These are phyloP conservation scores for Epirrita christyi DNA, from an alignment of 2,888 invertebrate species.

Conservation along the genomic window DNA sequence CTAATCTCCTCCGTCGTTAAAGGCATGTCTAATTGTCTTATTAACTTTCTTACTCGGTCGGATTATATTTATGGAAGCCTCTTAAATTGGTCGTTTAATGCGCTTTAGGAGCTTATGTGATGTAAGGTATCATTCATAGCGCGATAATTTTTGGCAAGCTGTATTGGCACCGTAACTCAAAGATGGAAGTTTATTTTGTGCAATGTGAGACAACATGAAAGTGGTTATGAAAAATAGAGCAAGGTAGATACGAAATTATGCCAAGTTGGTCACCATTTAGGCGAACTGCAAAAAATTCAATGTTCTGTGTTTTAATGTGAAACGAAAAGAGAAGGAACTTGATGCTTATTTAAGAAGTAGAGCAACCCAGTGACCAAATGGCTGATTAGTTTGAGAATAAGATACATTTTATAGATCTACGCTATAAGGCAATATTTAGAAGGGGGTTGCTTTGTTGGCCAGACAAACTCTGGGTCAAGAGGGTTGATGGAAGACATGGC, in stretches of 20 bases:
- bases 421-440: no score
- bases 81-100: constrained; percentile 45
- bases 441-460: no score
- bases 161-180: neutral
- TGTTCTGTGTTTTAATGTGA: no score
- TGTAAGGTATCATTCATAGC: constrained; percentile 1
- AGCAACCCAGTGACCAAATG: no score
- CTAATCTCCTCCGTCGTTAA: constrained; percentile 25
- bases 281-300: no score
- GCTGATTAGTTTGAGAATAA: no score
- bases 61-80: constrained; percentile 49
- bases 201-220: neutral
- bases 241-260: neutral
- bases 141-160: neutral
- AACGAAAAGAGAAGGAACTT: no score
- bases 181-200: neutral
- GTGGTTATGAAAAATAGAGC: neutral
- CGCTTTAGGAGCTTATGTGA: constrained; percentile 34
- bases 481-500: no score
- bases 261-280: no score
- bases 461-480: no score
- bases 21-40: constrained; percentile 51
- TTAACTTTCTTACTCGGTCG: constrained; percentile 50
- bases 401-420: no score
- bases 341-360: no score